Evolutionary conservation across 2,888 invertebrate genomes (phyloP).

Genomic region (Cetonia aurata): DNA sequence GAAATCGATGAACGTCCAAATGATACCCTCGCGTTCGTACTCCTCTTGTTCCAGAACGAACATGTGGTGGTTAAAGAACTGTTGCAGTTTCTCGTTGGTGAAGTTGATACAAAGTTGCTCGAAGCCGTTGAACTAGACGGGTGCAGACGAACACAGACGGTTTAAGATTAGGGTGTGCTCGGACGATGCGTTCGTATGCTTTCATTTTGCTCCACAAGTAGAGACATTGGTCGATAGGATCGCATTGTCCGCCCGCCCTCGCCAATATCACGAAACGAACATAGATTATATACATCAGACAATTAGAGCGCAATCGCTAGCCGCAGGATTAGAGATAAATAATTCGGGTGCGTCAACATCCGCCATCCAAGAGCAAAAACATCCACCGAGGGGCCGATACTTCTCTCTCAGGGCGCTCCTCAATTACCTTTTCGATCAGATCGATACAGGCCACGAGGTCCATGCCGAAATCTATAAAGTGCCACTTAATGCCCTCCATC

Average conservation of each 20-base stretch:
- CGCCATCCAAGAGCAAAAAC: too few relatives aligned
- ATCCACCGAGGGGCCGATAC: too few relatives aligned
- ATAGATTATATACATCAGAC: too few relatives aligned
- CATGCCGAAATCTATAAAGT: conserved; percentile 98
- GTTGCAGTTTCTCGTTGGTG: conserved; percentile 97
- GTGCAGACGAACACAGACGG: conserved; percentile 22
- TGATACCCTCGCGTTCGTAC: conserved; percentile 93
- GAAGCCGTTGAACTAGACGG: conserved; percentile 88
- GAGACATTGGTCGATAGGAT: too few relatives aligned
- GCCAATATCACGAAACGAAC: too few relatives aligned
- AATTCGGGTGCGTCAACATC: too few relatives aligned
- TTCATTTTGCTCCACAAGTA: too few relatives aligned
- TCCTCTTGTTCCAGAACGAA: conserved; percentile 98
- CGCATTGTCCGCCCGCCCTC: too few relatives aligned
- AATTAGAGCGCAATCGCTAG: too few relatives aligned
- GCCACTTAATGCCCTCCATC: conserved; percentile 94
- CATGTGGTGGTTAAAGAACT: conserved; percentile 99
- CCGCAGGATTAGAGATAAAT: too few relatives aligned
- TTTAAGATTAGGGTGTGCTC: neutral
- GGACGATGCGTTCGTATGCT: neutral
- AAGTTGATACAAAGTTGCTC: conserved; percentile 99
- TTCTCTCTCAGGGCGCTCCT: too few relatives aligned
- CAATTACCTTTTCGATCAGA: conserved; percentile 95
- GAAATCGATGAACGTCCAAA: conserved; percentile 97
- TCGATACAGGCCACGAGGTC: conserved; percentile 96